Conservation (phyloP, 2,888 invertebrate species). For the Myopa tessellatipennis region DNA sequence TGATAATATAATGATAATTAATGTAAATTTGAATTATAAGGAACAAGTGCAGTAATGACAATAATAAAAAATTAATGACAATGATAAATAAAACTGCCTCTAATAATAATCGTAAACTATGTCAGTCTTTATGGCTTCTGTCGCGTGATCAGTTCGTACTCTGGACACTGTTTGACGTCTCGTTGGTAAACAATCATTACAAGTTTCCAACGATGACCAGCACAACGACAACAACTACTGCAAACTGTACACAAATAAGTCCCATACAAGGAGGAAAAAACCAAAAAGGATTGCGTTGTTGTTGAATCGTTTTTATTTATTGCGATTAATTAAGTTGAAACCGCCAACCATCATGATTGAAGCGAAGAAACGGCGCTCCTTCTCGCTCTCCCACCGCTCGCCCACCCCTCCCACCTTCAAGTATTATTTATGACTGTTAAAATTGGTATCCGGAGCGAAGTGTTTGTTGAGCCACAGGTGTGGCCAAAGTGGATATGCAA, state of each 20-base stretch:
- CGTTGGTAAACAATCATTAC: slow-evolving; percentile 39
- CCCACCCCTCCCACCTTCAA: background rate
- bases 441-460: background rate
- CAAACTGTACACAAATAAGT: background rate
- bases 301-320: slow-evolving; percentile 25
- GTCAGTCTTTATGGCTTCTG: no score
- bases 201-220: background rate
- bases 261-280: background rate
- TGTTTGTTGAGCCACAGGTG: slow-evolving; percentile 32
- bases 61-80: no score
- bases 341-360: slow-evolving; percentile 23
- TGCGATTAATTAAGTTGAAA: slow-evolving; percentile 34
- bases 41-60: no score
- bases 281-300: background rate
- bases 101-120: no score
- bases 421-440: background rate
- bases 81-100: no score
- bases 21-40: no score
- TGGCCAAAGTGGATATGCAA: slow-evolving; percentile 9
- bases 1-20: no score
- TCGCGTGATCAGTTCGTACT: no score
- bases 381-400: background rate
- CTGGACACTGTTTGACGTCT: no score
- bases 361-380: background rate
- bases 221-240: background rate